Conservation (phyloP, 2,888 invertebrate species). For the Adineta ricciae region DNA sequence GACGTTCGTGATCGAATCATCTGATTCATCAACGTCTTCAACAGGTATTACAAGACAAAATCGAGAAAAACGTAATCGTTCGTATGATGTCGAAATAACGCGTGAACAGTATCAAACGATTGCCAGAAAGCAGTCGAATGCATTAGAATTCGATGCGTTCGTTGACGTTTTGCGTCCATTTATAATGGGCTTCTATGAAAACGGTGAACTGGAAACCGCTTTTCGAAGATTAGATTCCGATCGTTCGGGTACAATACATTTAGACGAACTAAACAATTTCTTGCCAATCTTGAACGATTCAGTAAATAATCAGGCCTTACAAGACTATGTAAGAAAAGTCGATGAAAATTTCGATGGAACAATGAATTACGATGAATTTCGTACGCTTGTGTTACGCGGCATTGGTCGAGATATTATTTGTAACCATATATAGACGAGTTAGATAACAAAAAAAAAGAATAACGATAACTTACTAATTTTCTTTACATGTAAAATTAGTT, state of each 20-base stretch:
- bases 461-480: no score
- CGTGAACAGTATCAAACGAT: neutral
- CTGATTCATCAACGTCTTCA: no score
- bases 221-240: neutral
- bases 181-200: neutral
- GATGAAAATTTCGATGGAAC: neutral
- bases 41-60: neutral
- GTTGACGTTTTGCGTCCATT: constrained; percentile 6
- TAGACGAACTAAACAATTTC: neutral
- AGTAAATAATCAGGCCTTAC: neutral
- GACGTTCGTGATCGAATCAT: neutral
- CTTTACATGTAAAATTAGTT: no score
- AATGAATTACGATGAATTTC: constrained; percentile 14
- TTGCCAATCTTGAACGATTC: neutral
- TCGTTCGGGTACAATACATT: neutral
- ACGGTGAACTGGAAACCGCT: neutral
- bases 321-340: neutral
- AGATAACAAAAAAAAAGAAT: neutral
- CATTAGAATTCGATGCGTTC: constrained; percentile 2
- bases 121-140: neutral
- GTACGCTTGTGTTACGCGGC: neutral
- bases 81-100: neutral
- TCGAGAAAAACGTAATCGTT: neutral
- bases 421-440: neutral
- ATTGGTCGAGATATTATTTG: constrained; percentile 19